These are phyloP conservation scores for Argya squamiceps DNA, from an alignment of 2,797 vertebrate genomes.

Conservation along the genomic window DNA sequence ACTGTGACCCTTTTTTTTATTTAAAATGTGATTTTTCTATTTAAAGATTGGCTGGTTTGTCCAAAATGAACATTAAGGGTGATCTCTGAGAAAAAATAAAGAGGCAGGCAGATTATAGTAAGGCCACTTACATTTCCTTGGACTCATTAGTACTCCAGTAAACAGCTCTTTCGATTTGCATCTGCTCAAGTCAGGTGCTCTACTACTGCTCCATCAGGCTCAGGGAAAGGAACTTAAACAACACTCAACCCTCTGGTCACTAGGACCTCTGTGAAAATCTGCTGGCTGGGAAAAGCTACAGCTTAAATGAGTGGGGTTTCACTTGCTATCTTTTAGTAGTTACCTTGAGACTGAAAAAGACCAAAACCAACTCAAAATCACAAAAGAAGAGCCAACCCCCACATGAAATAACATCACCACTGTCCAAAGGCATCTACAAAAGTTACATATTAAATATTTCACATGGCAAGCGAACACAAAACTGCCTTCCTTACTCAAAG, in stretches of 20 bases:
- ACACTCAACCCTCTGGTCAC: neutral
- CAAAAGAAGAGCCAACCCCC: neutral
- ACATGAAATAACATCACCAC: neutral
- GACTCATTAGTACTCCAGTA: neutral
- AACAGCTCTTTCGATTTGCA: fast-evolving
- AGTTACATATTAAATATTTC: neutral
- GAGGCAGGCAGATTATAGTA: neutral
- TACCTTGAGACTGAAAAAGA: neutral
- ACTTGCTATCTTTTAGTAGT: neutral
- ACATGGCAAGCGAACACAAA: neutral
- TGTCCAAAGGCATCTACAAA: neutral
- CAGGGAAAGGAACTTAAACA: neutral
- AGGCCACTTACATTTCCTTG: neutral
- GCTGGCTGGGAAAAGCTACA: neutral
- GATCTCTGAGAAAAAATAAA: neutral
- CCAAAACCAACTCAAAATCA: neutral
- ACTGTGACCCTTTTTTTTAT: neutral
- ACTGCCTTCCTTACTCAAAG: neutral
- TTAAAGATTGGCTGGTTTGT: neutral
- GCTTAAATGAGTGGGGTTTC: neutral
- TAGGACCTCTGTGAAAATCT: neutral
- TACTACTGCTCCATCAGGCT: neutral
- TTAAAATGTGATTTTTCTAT: neutral
- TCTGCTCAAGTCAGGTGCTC: neutral
- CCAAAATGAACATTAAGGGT: neutral